These are phyloP conservation scores for Archips xylosteana DNA, from an alignment of 2,888 invertebrate species.

Conservation along the genomic window DNA sequence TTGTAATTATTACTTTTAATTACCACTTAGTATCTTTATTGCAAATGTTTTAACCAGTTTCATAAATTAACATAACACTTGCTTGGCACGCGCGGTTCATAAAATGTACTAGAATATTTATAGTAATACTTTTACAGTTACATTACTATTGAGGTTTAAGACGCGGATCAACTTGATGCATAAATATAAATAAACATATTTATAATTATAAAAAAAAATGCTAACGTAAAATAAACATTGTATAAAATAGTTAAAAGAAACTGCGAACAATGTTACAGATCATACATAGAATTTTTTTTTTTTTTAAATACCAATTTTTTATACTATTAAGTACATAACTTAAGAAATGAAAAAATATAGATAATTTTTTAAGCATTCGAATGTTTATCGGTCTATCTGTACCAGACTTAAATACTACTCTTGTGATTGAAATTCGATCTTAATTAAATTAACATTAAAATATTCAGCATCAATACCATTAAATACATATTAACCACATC, in stretches of 20 bases:
- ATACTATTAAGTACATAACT: too few relatives aligned
- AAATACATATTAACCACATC: neutral
- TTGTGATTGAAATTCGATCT: too few relatives aligned
- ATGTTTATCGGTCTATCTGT: too few relatives aligned
- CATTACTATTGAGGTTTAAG: neutral
- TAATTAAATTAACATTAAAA: neutral
- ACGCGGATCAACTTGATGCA: neutral
- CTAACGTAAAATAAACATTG: too few relatives aligned
- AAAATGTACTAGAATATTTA: neutral
- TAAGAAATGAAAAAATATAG: too few relatives aligned
- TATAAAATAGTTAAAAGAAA: too few relatives aligned
- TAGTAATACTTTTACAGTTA: neutral
- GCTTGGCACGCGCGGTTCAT: neutral
- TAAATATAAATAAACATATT: neutral
- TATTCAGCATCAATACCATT: conserved; percentile 6
- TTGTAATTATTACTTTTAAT: neutral
- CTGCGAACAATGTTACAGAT: neutral
- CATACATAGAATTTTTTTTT: too few relatives aligned
- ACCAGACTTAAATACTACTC: too few relatives aligned
- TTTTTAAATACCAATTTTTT: too few relatives aligned
- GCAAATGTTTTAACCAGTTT: neutral
- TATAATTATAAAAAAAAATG: too few relatives aligned
- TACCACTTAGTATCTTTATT: neutral
- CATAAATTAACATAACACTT: neutral
- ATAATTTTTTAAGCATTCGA: too few relatives aligned